Evolutionary conservation across 1,140 invertebrate species (phyloP).

Genomic region (Drosophila sturtevanti): DNA sequence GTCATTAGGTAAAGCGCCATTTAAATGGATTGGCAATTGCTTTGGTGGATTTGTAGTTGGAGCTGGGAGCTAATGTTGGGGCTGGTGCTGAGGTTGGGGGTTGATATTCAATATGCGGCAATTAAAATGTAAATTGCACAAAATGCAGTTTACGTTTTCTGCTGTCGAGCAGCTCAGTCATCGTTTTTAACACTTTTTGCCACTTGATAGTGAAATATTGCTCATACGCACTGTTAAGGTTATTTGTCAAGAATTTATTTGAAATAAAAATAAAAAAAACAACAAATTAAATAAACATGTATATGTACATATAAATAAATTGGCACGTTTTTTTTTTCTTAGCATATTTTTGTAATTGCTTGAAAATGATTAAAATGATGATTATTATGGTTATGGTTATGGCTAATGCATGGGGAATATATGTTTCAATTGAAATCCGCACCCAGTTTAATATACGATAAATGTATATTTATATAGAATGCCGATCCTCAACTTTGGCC

Average conservation of each 20-base stretch:
- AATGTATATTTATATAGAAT: background rate
- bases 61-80: background rate
- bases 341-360: conserved; percentile 69
- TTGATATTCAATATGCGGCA: conserved; percentile 59
- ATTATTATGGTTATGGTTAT: conserved; percentile 26
- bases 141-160: conserved; percentile 64
- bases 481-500: conserved; percentile 31
- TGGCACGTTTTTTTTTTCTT: conserved; percentile 70
- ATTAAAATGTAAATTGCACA: conserved; percentile 78
- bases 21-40: conserved; percentile 51
- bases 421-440: conserved; percentile 20
- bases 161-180: conserved; percentile 42
- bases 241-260: conserved; percentile 51
- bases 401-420: conserved; percentile 10
- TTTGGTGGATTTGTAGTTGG: conserved; percentile 6
- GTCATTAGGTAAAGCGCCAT: conserved; percentile 73
- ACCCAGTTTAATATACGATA: conserved; percentile 32
- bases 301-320: conserved; percentile 37
- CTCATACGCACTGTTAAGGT: conserved; percentile 75
- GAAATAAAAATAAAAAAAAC: background rate
- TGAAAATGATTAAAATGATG: conserved; percentile 47
- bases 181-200: conserved; percentile 31
- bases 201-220: conserved; percentile 54
- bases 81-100: background rate
- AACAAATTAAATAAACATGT: conserved; percentile 33